A percentile compares a stretch with the other conserved stretches of the same genome.
These are phyloP conservation scores for Pedionomus torquatus DNA, from an alignment of 2,113 vertebrate species.

Conservation along the genomic window DNA sequence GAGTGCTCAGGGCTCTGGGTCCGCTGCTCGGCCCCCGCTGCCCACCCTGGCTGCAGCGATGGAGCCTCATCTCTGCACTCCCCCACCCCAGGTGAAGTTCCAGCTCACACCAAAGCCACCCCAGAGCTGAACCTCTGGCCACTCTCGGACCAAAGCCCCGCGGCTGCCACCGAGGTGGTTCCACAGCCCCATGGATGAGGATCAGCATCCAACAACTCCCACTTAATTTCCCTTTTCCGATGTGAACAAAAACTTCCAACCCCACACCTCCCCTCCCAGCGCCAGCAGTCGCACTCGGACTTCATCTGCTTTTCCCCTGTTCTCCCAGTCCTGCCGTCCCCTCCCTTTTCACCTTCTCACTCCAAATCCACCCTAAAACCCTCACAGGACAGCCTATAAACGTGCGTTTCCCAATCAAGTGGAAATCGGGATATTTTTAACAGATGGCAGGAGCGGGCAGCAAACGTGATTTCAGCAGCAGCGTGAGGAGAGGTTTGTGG, in stretches of 20 bases:
- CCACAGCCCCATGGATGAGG: neutral
- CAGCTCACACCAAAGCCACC: neutral
- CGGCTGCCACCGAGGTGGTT: neutral
- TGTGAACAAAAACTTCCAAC: neutral
- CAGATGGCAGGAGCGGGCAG: neutral
- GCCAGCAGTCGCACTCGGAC: neutral
- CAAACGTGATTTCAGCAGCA: neutral
- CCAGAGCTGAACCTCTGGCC: neutral
- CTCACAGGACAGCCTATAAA: neutral
- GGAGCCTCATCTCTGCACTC: accelerated
- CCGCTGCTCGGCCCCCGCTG: neutral
- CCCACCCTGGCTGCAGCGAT: accelerated
- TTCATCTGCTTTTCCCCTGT: neutral
- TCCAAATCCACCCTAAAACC: neutral
- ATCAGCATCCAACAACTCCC: accelerated
- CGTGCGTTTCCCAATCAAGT: neutral
- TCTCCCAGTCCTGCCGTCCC: neutral
- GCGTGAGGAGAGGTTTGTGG: neutral
- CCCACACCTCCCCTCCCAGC: too few relatives aligned
- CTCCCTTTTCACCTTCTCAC: neutral
- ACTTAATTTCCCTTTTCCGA: neutral
- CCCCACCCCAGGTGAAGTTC: accelerated
- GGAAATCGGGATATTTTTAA: neutral
- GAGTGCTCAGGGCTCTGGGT: accelerated
- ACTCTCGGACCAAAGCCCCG: neutral